Evolutionary conservation across 2,797 vertebrate genomes (phyloP).

Genomic region (Discoglossus pictus): DNA sequence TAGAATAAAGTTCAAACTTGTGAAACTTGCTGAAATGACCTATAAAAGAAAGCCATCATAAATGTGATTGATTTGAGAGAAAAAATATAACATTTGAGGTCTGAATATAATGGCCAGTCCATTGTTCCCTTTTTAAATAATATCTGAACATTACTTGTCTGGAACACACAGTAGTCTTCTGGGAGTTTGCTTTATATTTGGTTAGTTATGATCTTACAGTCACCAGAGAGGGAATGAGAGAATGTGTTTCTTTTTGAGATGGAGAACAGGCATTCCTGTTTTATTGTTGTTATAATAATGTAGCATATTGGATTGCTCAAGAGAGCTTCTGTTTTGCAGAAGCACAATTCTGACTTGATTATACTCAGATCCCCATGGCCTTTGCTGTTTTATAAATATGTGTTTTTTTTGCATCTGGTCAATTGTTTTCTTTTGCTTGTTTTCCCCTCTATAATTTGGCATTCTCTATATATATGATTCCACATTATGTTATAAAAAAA

Average conservation of each 20-base stretch:
- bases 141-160: constrained; percentile 23
- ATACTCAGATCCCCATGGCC: neutral
- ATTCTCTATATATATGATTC: no score
- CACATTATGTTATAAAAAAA: no score
- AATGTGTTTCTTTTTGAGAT: constrained; percentile 16
- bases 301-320: constrained; percentile 22
- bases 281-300: constrained; percentile 42
- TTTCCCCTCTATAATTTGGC: no score
- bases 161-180: constrained; percentile 11
- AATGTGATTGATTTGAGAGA: constrained; percentile 25
- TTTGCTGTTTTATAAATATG: neutral
- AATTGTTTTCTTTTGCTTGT: neutral
- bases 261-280: constrained; percentile 7
- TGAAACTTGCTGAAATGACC: constrained; percentile 34
- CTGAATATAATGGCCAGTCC: neutral
- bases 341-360: constrained; percentile 11
- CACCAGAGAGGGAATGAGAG: constrained; percentile 16
- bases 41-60: constrained; percentile 36
- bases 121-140: constrained; percentile 31
- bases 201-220: constrained; percentile 31
- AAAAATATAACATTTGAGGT: constrained; percentile 10
- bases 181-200: constrained; percentile 30
- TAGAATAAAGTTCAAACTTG: constrained; percentile 45
- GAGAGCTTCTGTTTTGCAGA: constrained; percentile 19
- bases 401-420: neutral